Conservation (phyloP, 2,888 invertebrate species). For the Flabesymbios commensalis region DNA sequence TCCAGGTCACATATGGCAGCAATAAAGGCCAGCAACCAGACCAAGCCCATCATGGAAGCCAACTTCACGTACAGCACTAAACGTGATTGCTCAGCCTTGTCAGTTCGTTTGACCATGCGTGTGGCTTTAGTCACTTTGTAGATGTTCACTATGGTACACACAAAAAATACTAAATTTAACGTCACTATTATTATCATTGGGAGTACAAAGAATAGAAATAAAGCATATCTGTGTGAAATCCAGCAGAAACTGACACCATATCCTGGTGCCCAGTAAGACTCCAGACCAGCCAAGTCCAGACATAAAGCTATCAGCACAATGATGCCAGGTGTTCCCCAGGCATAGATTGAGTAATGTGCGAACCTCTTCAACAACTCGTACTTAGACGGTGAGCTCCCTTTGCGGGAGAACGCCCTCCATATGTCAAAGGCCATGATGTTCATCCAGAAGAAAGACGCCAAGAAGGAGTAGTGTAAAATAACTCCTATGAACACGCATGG, state of each 20-base stretch:
- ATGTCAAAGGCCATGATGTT: constrained; percentile 14
- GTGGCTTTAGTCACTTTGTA: not conserved
- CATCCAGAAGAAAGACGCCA: constrained; percentile 8
- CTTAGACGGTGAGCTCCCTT: not conserved
- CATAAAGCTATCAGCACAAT: not conserved
- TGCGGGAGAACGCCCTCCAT: not conserved
- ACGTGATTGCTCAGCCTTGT: not conserved
- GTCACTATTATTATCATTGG: constrained; percentile 1
- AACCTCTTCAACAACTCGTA: not conserved
- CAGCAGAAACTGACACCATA: constrained; percentile 13
- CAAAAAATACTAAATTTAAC: not conserved
- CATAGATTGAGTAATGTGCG: not conserved
- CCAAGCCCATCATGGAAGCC: constrained; percentile 11
- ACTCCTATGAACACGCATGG: not conserved
- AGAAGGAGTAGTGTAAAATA: constrained; percentile 1
- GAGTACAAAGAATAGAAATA: constrained; percentile 10
- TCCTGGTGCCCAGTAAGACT: not conserved
- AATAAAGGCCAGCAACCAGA: constrained; percentile 14
- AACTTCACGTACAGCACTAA: constrained; percentile 8
- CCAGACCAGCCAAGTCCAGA: not conserved
- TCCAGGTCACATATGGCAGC: not conserved
- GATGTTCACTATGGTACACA: not conserved
- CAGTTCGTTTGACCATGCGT: not conserved
- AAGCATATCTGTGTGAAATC: not conserved
- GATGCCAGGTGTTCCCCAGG: not conserved